Percentiles rank a stretch among this genome's conserved stretches.
These are phyloP conservation scores for Festucalex cinctus DNA, from an alignment of 2,113 vertebrate species.

Conservation along the genomic window DNA sequence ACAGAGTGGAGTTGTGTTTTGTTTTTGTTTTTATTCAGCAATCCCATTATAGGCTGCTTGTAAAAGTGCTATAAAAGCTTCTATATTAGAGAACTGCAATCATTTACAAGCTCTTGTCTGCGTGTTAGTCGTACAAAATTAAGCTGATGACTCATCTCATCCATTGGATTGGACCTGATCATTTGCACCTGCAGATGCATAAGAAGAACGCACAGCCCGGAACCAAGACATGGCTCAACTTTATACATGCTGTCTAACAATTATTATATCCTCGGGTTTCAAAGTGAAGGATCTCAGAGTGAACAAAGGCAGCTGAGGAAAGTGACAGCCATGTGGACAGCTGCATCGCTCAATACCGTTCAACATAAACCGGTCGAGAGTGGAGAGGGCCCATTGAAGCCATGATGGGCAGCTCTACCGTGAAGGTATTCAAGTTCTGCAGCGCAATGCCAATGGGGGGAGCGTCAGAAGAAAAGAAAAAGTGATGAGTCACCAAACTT, in stretches of 20 bases:
- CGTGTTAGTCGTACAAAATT: slow-evolving; percentile 43
- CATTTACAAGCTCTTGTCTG: slow-evolving; percentile 49
- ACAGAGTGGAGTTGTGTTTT: slow-evolving; percentile 34
- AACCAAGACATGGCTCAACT: slow-evolving; percentile 18
- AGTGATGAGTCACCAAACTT: slow-evolving; percentile 78
- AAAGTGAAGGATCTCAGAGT: slow-evolving; percentile 18
- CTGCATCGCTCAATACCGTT: slow-evolving; percentile 9
- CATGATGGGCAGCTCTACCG: slow-evolving; percentile 42
- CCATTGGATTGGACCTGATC: slow-evolving; percentile 27
- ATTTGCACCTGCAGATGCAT: slow-evolving; percentile 11
- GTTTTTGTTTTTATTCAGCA: slow-evolving; percentile 30
- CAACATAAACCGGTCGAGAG: slow-evolving; percentile 31
- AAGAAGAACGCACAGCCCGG: slow-evolving; percentile 17
- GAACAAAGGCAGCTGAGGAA: slow-evolving; percentile 30
- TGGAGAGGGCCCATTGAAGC: slow-evolving; percentile 39
- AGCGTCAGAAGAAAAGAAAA: slow-evolving; percentile 64
- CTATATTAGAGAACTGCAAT: slow-evolving; percentile 46
- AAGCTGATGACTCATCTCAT: slow-evolving; percentile 53
- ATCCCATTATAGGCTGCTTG: slow-evolving; percentile 50
- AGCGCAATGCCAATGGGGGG: slow-evolving; percentile 22
- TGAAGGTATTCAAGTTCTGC: slow-evolving; percentile 42
- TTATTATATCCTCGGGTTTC: slow-evolving; percentile 45
- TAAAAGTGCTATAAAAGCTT: slow-evolving; percentile 50
- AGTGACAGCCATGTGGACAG: slow-evolving; percentile 47
- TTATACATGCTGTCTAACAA: slow-evolving; percentile 7